These are phyloP conservation scores for rat (Rattus norvegicus) DNA, from an alignment of 2,113 vertebrate genomes.

Conservation along the genomic window DNA sequence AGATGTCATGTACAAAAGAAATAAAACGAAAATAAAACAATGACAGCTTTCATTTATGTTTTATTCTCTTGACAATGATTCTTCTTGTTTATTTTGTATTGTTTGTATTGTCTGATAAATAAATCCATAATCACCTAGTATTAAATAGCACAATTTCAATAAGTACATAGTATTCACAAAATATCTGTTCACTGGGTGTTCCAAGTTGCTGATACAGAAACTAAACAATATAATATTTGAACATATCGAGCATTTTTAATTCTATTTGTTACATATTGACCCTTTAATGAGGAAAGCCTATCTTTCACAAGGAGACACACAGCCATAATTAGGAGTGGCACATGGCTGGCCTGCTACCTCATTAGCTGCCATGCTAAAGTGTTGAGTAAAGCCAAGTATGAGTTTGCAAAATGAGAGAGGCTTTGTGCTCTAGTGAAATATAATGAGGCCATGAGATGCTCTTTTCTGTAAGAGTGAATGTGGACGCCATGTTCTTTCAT, in stretches of 20 bases:
- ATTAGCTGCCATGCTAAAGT: fast-evolving
- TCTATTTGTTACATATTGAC: background rate
- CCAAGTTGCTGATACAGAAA: background rate
- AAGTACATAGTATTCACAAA: conserved; percentile 43
- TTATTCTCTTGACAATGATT: background rate
- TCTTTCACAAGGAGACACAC: background rate
- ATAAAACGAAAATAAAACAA: background rate
- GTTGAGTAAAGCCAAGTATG: background rate
- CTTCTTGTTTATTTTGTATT: conserved; percentile 65
- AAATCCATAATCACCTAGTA: conserved; percentile 28
- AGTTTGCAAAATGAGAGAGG: conserved; percentile 31
- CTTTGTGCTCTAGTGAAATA: background rate
- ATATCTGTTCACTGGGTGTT: conserved; percentile 26
- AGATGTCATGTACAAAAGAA: conserved; percentile 49
- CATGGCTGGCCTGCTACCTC: background rate
- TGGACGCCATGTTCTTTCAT: background rate
- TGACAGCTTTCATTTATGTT: conserved; percentile 43
- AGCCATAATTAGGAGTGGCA: background rate
- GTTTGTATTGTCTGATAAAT: conserved; percentile 39
- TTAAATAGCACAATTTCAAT: conserved; percentile 41
- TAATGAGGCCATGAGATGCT: background rate
- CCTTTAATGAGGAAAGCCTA: background rate
- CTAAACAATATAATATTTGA: background rate
- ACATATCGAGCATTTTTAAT: conserved; percentile 69
- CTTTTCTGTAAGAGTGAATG: conserved; percentile 41